These are phyloP conservation scores for Cremastinae sp. DNA, from an alignment of 2,888 invertebrate genomes.

Conservation along the genomic window DNA sequence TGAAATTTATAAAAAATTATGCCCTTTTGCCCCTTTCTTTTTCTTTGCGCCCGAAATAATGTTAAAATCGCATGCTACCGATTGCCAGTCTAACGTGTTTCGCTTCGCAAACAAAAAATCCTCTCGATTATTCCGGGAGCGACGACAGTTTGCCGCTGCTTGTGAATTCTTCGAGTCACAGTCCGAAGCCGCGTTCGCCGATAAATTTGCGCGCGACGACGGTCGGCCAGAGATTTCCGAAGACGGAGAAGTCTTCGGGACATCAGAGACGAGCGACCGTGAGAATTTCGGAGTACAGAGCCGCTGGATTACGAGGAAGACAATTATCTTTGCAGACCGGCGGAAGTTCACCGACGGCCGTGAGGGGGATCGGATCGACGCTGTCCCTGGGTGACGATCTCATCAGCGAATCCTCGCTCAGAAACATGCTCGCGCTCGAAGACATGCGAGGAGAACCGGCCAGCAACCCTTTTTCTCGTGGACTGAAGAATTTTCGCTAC, in stretches of 20 bases:
- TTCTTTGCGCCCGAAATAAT: constrained; percentile 63
- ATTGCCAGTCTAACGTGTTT: constrained; percentile 72
- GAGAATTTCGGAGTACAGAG: constrained; percentile 64
- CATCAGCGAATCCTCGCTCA: constrained; percentile 77
- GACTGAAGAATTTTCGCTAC: constrained; percentile 85
- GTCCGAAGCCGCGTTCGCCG: constrained; percentile 62
- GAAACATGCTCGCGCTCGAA: constrained; percentile 82
- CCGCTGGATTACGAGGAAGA: constrained; percentile 45
- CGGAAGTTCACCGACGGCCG: constrained; percentile 25
- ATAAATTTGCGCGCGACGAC: constrained; percentile 56
- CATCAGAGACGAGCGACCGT: constrained; percentile 57
- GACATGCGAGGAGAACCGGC: constrained; percentile 82
- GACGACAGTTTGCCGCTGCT: constrained; percentile 72
- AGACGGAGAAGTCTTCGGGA: constrained; percentile 61
- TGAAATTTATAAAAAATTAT: constrained; percentile 28
- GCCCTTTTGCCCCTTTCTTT: constrained; percentile 31
- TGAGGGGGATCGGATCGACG: constrained; percentile 66
- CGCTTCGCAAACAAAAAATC: constrained; percentile 70
- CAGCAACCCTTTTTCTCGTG: constrained; percentile 82
- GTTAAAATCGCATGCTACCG: constrained; percentile 69
- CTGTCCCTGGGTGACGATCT: constrained; percentile 73
- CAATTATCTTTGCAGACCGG: constrained; percentile 60
- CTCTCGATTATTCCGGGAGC: constrained; percentile 69
- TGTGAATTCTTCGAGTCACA: constrained; percentile 64
- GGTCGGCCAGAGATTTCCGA: constrained; percentile 67